A percentile compares a stretch with the other conserved stretches of the same genome.
Evolutionary conservation across 1,140 invertebrate genomes (phyloP).

Genomic region (Rhysida immarginata): DNA sequence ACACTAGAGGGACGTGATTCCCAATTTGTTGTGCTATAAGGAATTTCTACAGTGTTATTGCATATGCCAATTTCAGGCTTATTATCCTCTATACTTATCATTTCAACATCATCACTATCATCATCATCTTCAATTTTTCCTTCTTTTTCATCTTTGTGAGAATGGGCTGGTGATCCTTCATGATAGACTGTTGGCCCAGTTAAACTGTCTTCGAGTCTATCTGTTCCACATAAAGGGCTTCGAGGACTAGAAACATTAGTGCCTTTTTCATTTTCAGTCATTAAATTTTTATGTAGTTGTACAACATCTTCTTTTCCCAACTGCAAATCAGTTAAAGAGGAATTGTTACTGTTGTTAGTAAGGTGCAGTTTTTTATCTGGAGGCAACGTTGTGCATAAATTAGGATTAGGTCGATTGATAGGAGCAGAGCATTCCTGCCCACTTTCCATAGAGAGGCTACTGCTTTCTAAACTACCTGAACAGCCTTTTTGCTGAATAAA

Average conservation of each 20-base stretch:
- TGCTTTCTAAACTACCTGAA: too few relatives aligned
- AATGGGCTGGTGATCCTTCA: too few relatives aligned
- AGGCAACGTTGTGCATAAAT: not conserved
- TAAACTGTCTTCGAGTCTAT: not conserved
- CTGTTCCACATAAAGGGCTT: not conserved
- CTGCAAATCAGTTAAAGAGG: not conserved
- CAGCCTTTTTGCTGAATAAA: conserved; percentile 79
- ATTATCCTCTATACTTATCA: not conserved
- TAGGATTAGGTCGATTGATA: conserved; percentile 2
- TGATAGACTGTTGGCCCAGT: too few relatives aligned
- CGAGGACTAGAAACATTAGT: not conserved
- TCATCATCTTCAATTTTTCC: not conserved
- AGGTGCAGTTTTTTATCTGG: not conserved
- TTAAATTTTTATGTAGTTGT: not conserved
- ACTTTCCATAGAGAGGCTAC: too few relatives aligned
- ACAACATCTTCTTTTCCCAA: not conserved
- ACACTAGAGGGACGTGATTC: not conserved
- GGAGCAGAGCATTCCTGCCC: not conserved
- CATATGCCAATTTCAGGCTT: not conserved
- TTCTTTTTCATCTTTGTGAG: too few relatives aligned
- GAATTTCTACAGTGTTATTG: not conserved
- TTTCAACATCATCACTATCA: not conserved
- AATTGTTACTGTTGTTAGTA: not conserved
- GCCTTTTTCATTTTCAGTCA: conserved; percentile 2
- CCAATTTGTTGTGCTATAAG: not conserved